Conservation (phyloP, 2,113 vertebrate species). For the Ornithorhynchus anatinus region DNA sequence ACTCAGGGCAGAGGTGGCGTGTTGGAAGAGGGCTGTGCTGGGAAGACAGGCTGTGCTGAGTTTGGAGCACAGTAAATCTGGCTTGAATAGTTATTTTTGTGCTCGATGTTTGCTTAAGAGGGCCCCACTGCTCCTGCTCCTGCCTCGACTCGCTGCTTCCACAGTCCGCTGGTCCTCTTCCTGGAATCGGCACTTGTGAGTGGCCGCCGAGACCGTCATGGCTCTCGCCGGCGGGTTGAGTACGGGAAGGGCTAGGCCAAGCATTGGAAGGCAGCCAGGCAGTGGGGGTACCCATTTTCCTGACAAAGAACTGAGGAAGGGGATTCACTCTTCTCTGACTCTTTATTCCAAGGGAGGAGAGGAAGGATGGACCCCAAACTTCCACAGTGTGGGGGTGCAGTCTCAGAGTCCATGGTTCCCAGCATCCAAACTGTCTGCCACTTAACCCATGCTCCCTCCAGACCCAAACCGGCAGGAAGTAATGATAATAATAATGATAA, state of each 20-base stretch:
- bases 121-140: not conserved
- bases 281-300: not conserved
- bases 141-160: slow-evolving; percentile 9
- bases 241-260: too few relatives aligned
- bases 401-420: too few relatives aligned
- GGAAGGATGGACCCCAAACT: too few relatives aligned
- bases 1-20: slow-evolving; percentile 16
- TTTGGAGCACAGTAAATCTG: slow-evolving; percentile 3
- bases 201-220: not conserved
- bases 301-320: too few relatives aligned
- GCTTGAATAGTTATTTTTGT: slow-evolving; percentile 56
- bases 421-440: too few relatives aligned
- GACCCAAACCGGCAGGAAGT: too few relatives aligned
- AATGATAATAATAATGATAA: too few relatives aligned
- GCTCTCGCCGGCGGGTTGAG: not conserved
- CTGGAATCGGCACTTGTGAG: not conserved
- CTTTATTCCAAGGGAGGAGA: too few relatives aligned
- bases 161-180: slow-evolving; percentile 9
- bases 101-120: slow-evolving; percentile 25
- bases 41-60: not conserved
- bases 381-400: too few relatives aligned
- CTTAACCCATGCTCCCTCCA: too few relatives aligned
- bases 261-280: too few relatives aligned
- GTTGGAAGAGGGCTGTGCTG: slow-evolving; percentile 22
- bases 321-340: too few relatives aligned